A percentile compares a stretch with the other conserved stretches of the same genome.
Conservation (phyloP, 1,140 invertebrate genomes). For the Coptotermes formosanus region DNA sequence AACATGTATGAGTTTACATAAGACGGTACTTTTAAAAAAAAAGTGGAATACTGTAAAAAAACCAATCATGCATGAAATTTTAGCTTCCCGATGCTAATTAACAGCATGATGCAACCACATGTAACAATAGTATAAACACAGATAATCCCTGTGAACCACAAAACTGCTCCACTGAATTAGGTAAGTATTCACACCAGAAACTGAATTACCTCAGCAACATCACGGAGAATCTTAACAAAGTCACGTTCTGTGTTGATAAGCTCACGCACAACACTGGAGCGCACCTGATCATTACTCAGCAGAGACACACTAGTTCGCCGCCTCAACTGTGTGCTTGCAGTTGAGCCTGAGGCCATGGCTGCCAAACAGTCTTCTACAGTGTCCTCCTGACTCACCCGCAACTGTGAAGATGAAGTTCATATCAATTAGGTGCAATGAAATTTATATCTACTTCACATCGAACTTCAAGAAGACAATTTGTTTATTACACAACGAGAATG, state of each 20-base stretch:
- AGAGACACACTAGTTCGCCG: constrained; percentile 56
- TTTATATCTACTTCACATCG: too few relatives aligned
- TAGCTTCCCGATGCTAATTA: too few relatives aligned
- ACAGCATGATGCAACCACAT: too few relatives aligned
- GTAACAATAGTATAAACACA: too few relatives aligned
- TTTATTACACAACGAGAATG: too few relatives aligned
- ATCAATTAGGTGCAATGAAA: too few relatives aligned
- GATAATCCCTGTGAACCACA: too few relatives aligned
- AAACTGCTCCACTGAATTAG: not conserved
- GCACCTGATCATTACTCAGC: constrained; percentile 65
- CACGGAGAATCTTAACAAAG: constrained; percentile 76
- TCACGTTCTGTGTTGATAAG: constrained; percentile 76
- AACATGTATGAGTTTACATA: too few relatives aligned
- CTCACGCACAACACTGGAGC: constrained; percentile 76
- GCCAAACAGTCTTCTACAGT: constrained; percentile 60
- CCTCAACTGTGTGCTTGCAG: constrained; percentile 49
- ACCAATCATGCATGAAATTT: too few relatives aligned
- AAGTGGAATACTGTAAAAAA: too few relatives aligned
- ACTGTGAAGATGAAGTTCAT: constrained; percentile 42
- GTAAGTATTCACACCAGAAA: not conserved
- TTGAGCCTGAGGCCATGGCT: constrained; percentile 54
- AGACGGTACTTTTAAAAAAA: too few relatives aligned
- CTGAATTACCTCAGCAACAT: constrained; percentile 59
- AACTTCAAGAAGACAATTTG: too few relatives aligned
- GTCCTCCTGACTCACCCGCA: constrained; percentile 64